These are phyloP conservation scores for Lamproptera curius DNA, from an alignment of 2,888 invertebrate genomes.

Conservation along the genomic window DNA sequence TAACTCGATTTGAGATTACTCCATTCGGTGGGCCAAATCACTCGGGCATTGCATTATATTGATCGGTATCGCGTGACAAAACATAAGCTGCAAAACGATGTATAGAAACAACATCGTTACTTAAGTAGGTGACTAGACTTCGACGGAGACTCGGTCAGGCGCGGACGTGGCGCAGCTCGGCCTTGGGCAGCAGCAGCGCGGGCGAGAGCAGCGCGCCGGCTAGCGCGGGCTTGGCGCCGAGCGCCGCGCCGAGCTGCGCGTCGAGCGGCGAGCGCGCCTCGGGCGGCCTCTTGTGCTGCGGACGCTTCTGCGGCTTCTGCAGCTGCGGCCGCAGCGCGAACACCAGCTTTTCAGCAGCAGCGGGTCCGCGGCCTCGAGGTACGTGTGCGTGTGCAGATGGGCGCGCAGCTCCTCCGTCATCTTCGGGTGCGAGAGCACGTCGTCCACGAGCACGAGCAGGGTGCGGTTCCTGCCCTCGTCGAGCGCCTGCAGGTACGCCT, in stretches of 20 bases:
- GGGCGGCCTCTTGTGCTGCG: no score
- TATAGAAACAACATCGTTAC: no score
- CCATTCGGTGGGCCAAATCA: no score
- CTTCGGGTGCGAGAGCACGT: constrained; percentile 76
- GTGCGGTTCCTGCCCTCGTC: constrained; percentile 80
- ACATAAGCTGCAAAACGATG: no score
- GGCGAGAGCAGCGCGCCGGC: constrained; percentile 24
- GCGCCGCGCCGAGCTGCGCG: no score
- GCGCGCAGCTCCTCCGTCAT: constrained; percentile 80
- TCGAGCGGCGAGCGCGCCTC: constrained; percentile 23
- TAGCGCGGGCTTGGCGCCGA: constrained; percentile 27
- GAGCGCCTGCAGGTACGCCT: constrained; percentile 66
- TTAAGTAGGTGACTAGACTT: no score
- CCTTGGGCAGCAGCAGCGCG: constrained; percentile 8
- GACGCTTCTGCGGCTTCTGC: no score
- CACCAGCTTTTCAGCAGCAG: constrained; percentile 88
- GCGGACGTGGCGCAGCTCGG: constrained; percentile 4
- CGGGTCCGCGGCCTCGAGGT: constrained; percentile 88
- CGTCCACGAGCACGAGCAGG: constrained; percentile 84
- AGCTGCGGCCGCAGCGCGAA: constrained; percentile 84
- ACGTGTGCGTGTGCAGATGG: constrained; percentile 87
- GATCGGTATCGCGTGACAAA: no score
- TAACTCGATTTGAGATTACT: no score
- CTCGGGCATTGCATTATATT: no score
- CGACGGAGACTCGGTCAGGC: no score